Evolutionary conservation across 1,140 invertebrate species (phyloP).

Genomic region (Hyphantria cunea): DNA sequence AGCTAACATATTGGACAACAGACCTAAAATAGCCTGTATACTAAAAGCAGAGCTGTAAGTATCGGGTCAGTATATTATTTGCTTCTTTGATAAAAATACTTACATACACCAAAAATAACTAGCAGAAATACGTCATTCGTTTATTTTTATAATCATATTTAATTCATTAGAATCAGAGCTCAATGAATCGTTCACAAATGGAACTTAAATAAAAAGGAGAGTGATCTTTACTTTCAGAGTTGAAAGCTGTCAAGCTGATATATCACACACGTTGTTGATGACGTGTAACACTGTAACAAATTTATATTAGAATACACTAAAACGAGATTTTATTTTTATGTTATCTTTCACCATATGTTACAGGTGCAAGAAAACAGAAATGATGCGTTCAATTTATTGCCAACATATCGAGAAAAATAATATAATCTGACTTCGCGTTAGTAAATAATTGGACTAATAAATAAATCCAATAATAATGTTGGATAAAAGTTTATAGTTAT

Average conservation of each 20-base stretch:
- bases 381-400: not conserved
- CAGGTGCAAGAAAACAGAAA: not conserved
- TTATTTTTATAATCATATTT: too few species aligned
- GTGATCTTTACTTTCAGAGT: not conserved
- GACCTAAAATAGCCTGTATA: too few species aligned
- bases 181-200: not conserved
- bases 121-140: too few species aligned
- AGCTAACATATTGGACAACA: too few species aligned
- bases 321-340: not conserved
- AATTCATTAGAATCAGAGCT: not conserved
- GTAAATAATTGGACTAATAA: conserved; percentile 10
- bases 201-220: too few species aligned
- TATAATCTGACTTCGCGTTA: not conserved
- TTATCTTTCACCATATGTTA: not conserved
- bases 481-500: conserved; percentile 14
- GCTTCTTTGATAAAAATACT: too few species aligned
- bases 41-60: too few species aligned
- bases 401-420: conserved; percentile 2
- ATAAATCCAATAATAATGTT: conserved; percentile 5
- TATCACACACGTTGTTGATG: not conserved
- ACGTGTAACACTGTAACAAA: not conserved
- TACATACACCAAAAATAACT: too few species aligned
- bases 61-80: too few species aligned
- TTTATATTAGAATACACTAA: not conserved
- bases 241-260: not conserved